These are phyloP conservation scores for Tangara arthus DNA, from an alignment of 2,797 vertebrate species.

Conservation along the genomic window DNA sequence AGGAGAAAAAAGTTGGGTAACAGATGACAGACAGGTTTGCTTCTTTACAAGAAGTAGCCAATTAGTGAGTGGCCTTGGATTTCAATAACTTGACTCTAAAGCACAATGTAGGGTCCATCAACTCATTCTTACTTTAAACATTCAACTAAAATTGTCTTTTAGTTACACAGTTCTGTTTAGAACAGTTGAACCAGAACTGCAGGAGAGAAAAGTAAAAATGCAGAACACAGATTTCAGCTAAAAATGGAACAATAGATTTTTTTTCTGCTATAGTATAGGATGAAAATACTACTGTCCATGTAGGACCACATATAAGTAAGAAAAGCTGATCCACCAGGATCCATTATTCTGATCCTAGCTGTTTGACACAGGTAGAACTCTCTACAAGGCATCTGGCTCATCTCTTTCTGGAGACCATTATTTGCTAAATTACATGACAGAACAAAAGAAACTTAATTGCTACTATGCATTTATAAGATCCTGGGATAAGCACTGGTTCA, in stretches of 20 bases:
- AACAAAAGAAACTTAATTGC: slow-evolving; percentile 2
- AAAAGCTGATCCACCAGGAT: slow-evolving; percentile 1
- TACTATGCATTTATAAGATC: slow-evolving; percentile 20
- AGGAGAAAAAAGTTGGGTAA: neutral
- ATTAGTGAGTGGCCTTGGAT: neutral
- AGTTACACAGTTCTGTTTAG: neutral
- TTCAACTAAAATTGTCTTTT: neutral
- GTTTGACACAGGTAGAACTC: slow-evolving; percentile 33
- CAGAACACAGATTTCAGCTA: neutral
- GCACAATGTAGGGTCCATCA: neutral
- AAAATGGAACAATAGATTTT: neutral
- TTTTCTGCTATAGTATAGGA: neutral
- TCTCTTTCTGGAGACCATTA: neutral
- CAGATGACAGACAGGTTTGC: neutral
- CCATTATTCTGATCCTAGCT: slow-evolving; percentile 19
- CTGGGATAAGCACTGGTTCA: neutral
- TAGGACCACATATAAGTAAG: neutral
- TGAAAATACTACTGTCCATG: neutral
- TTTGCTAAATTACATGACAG: slow-evolving; percentile 47
- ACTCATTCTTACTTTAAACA: neutral
- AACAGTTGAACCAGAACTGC: neutral
- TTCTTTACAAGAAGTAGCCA: neutral
- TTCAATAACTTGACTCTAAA: neutral
- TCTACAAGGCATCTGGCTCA: slow-evolving; percentile 24
- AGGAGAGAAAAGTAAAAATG: neutral